Conservation (phyloP, 2,797 vertebrate genomes). For the Phylloscopus collybita region DNA sequence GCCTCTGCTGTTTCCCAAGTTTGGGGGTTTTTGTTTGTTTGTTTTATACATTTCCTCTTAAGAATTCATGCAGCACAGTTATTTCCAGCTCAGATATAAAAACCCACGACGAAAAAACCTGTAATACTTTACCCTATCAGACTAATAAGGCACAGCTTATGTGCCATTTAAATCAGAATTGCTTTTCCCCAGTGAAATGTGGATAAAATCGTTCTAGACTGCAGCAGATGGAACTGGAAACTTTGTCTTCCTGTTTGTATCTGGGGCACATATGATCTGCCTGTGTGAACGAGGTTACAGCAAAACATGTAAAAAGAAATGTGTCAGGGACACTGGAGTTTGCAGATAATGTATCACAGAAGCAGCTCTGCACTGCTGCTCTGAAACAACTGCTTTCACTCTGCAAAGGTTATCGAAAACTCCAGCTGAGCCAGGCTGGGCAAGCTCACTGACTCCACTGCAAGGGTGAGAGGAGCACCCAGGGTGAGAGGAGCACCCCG, state of each 20-base stretch:
- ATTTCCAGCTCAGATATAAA: slow-evolving; percentile 6
- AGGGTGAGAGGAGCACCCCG: neutral
- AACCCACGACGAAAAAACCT: neutral
- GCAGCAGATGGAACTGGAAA: slow-evolving; percentile 39
- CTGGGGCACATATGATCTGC: slow-evolving; percentile 5
- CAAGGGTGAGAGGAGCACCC: neutral
- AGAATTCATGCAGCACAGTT: neutral
- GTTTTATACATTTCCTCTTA: neutral
- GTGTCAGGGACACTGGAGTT: neutral
- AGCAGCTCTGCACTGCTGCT: neutral
- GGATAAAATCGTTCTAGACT: slow-evolving; percentile 33
- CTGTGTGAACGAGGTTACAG: neutral
- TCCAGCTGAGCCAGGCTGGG: neutral
- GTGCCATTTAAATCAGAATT: slow-evolving; percentile 34
- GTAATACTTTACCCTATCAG: neutral
- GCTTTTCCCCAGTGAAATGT: neutral
- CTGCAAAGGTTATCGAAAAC: neutral
- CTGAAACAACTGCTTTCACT: neutral
- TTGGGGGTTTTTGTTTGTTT: neutral
- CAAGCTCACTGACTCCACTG: neutral
- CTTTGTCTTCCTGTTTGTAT: slow-evolving; percentile 7
- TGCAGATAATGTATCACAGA: neutral
- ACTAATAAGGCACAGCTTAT: neutral
- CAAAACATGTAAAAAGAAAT: neutral
- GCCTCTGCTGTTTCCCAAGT: neutral